Conservation (phyloP, 2,888 invertebrate species). For the Apamea monoglypha region DNA sequence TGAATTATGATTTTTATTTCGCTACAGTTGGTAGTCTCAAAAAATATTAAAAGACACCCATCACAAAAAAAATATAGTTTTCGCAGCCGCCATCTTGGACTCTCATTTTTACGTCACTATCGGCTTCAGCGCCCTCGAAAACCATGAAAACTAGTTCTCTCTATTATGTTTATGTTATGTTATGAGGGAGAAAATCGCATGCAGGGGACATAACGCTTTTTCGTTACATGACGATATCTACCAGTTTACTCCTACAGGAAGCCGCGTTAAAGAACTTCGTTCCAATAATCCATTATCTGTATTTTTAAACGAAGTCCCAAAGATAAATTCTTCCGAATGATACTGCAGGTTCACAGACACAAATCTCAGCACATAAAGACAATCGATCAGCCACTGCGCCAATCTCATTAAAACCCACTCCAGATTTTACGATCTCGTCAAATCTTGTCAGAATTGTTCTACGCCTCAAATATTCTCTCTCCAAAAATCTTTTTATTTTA, state of each 20-base stretch:
- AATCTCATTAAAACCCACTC: conserved; percentile 51
- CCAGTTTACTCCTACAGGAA: neutral
- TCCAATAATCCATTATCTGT: neutral
- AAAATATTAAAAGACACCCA: too few species aligned
- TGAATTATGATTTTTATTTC: too few species aligned
- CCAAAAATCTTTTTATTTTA: conserved; percentile 23
- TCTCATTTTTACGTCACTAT: too few species aligned
- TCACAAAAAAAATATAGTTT: too few species aligned
- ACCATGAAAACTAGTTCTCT: too few species aligned
- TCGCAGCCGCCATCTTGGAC: too few species aligned
- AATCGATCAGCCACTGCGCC: conserved; percentile 51
- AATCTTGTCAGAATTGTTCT: conserved; percentile 47
- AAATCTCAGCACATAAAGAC: conserved; percentile 38
- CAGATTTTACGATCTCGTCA: conserved; percentile 51
- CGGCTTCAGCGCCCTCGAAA: too few species aligned
- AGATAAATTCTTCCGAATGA: neutral
- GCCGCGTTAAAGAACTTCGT: neutral
- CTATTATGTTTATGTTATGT: too few species aligned
- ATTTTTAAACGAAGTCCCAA: neutral
- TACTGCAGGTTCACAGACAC: conserved; percentile 6
- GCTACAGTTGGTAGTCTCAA: too few species aligned
- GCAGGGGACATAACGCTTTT: too few species aligned
- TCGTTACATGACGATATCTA: neutral
- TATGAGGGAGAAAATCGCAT: too few species aligned
- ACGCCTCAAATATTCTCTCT: conserved; percentile 41